These are phyloP conservation scores for Cromileptes altivelis DNA, from an alignment of 2,113 vertebrate species.

Conservation along the genomic window DNA sequence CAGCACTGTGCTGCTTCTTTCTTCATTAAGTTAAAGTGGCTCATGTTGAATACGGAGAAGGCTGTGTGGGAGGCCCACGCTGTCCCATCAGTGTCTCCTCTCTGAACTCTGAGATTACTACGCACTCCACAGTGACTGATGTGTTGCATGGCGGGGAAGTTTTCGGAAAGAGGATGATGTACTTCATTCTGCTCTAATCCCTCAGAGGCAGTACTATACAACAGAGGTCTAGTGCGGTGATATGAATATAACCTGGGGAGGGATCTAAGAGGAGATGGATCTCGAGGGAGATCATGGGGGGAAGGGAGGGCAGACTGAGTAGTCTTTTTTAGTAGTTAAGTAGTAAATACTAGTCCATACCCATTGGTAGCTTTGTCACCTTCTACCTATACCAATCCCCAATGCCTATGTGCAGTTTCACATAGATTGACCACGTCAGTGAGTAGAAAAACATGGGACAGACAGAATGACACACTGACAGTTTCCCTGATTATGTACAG, in stretches of 20 bases:
- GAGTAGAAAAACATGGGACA: too few relatives aligned
- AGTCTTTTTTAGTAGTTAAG: background rate
- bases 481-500: too few relatives aligned
- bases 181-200: slow-evolving; percentile 37
- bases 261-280: slow-evolving; percentile 32
- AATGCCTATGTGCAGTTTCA: too few relatives aligned
- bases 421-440: too few relatives aligned
- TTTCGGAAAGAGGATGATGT: slow-evolving; percentile 29
- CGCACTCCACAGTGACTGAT: slow-evolving; percentile 7
- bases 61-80: slow-evolving; percentile 55
- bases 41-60: slow-evolving; percentile 62
- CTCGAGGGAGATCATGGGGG: background rate
- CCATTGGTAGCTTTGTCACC: too few relatives aligned
- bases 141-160: background rate
- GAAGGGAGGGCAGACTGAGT: background rate
- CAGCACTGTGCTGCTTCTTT: slow-evolving; percentile 35
- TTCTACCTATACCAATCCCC: too few relatives aligned
- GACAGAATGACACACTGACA: too few relatives aligned
- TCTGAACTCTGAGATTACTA: slow-evolving; percentile 52
- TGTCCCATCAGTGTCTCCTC: slow-evolving; percentile 30
- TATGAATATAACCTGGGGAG: slow-evolving; percentile 23
- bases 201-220: slow-evolving; percentile 30
- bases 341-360: too few relatives aligned
- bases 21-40: slow-evolving; percentile 65
- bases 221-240: slow-evolving; percentile 17